Evolutionary conservation across 2,888 invertebrate species (phyloP).

Genomic region (Oxycera nigricornis): DNA sequence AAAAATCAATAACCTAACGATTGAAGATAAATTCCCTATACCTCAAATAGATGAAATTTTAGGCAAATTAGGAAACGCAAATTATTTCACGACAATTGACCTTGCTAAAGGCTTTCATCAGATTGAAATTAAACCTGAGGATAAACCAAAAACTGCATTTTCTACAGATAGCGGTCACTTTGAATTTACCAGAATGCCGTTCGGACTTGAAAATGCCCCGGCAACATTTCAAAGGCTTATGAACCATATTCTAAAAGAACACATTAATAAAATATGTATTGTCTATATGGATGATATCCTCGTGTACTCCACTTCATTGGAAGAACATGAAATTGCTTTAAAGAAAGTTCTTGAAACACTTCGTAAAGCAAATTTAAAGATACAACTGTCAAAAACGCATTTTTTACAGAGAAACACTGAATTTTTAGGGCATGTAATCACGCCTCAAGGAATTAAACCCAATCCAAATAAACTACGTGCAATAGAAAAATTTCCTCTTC

Average conservation of each 20-base stretch:
- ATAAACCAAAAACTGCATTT: constrained; percentile 50
- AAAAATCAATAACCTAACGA: constrained; percentile 42
- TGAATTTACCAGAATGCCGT: too few relatives aligned
- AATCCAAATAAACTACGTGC: constrained; percentile 14
- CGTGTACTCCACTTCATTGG: background rate
- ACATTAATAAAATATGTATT: constrained; percentile 40
- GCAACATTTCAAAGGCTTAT: constrained; percentile 34
- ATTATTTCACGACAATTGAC: constrained; percentile 3
- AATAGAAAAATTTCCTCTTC: background rate
- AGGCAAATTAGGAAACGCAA: constrained; percentile 41
- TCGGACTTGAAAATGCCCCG: constrained; percentile 58
- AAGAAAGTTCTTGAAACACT: background rate
- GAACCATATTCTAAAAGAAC: constrained; percentile 51
- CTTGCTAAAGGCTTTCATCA: constrained; percentile 20
- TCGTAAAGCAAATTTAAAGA: background rate
- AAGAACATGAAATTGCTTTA: constrained; percentile 14
- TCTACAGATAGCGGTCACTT: constrained; percentile 51
- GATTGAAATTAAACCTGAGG: constrained; percentile 38
- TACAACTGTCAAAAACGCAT: constrained; percentile 16
- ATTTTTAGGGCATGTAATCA: constrained; percentile 14
- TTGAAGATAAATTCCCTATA: constrained; percentile 17
- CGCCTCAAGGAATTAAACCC: constrained; percentile 1
- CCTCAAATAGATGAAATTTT: constrained; percentile 44
- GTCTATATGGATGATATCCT: constrained; percentile 37
- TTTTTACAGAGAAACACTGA: constrained; percentile 6